These are phyloP conservation scores for Electrona antarctica DNA, from an alignment of 2,113 vertebrate genomes.

Conservation along the genomic window DNA sequence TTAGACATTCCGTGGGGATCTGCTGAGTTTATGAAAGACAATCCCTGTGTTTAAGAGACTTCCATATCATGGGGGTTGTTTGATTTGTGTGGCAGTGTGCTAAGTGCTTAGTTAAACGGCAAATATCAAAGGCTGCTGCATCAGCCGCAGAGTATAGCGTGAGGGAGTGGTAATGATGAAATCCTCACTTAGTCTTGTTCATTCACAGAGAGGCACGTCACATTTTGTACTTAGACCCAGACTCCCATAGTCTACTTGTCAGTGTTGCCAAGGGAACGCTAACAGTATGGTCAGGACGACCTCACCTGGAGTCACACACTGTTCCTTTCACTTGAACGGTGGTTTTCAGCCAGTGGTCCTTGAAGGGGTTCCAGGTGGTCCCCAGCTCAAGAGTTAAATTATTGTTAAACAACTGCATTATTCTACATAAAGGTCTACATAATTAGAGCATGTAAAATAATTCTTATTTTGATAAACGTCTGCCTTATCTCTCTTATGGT, in stretches of 20 bases:
- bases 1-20: conserved; percentile 12
- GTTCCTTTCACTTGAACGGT: conserved; percentile 4
- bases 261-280: conserved; percentile 57
- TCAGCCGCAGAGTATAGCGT: not conserved
- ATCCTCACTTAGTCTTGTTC: conserved; percentile 12
- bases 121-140: conserved; percentile 19
- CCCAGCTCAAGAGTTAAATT: not conserved
- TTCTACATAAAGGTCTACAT: no score
- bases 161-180: conserved; percentile 1
- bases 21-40: conserved; percentile 34
- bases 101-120: conserved; percentile 16
- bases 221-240: conserved; percentile 13
- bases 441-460: no score
- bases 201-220: conserved; percentile 21
- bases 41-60: conserved; percentile 18
- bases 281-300: conserved; percentile 29
- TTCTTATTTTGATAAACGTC: no score
- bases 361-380: not conserved
- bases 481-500: not conserved
- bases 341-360: not conserved
- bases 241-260: conserved; percentile 17
- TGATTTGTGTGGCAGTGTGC: conserved; percentile 33
- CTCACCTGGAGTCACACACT: conserved; percentile 20
- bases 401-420: no score
- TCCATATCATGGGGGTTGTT: conserved; percentile 34